Percentiles rank a stretch among this genome's conserved stretches.
Evolutionary conservation across 2,113 vertebrate genomes (phyloP).

Genomic region (Petrocephalus microphthalmus): DNA sequence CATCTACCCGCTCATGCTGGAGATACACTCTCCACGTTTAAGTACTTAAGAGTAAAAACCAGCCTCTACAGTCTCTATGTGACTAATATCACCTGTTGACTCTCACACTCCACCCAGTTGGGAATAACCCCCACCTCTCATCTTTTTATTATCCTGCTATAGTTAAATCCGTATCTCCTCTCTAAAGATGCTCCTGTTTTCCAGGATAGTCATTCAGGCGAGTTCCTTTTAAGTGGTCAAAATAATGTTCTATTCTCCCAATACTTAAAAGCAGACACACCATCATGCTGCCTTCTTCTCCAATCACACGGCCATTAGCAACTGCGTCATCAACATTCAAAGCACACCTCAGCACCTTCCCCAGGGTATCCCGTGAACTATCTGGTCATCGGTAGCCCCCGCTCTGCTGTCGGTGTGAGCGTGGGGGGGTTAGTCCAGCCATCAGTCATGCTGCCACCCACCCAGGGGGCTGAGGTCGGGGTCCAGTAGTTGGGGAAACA

Average conservation of each 20-base stretch:
- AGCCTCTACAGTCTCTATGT: not conserved
- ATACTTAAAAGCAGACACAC: not conserved
- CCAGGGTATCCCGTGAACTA: not conserved
- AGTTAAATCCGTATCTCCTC: not conserved
- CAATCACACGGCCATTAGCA: not conserved
- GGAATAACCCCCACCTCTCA: not conserved
- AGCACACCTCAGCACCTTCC: not conserved
- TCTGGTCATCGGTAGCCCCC: not conserved
- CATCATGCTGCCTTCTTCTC: not conserved
- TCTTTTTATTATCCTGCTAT: not conserved
- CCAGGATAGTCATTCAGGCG: not conserved
- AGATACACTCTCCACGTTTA: not conserved
- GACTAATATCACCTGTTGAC: not conserved
- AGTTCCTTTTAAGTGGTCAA: not conserved
- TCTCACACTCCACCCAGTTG: too few relatives aligned
- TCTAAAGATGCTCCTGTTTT: not conserved
- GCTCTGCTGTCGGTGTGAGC: not conserved
- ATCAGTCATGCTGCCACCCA: not conserved
- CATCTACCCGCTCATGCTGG: not conserved
- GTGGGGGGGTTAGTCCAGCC: not conserved
- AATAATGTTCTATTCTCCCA: not conserved
- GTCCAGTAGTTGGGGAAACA: not conserved
- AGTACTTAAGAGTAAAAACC: not conserved
- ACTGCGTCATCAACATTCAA: not conserved
- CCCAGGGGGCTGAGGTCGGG: not conserved